These are phyloP conservation scores for Nautilus pompilius DNA, from an alignment of 1,140 invertebrate species.

Conservation along the genomic window DNA sequence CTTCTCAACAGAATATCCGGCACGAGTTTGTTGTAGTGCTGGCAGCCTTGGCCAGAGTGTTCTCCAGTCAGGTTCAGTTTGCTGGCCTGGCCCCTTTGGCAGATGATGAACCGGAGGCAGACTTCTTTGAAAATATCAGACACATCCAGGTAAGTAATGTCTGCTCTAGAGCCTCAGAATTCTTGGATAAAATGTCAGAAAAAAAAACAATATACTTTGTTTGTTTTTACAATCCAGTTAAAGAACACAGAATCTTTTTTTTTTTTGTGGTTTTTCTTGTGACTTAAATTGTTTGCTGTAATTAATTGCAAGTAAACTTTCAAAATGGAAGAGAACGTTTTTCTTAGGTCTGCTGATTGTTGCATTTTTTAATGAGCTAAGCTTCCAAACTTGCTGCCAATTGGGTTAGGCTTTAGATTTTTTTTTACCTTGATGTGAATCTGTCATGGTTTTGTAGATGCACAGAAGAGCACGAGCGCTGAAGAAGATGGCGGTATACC, in stretches of 20 bases:
- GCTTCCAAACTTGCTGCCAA: background rate
- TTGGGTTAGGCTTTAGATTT: background rate
- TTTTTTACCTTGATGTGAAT: background rate
- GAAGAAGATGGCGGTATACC: slow-evolving; percentile 56
- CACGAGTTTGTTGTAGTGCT: slow-evolving; percentile 76
- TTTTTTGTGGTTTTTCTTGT: background rate
- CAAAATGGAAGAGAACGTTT: background rate
- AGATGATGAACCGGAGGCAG: slow-evolving; percentile 77
- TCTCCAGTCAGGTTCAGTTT: slow-evolving; percentile 60
- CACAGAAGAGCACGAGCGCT: slow-evolving; percentile 79
- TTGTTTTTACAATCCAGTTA: background rate
- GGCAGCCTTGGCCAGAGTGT: slow-evolving; percentile 66
- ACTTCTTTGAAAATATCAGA: slow-evolving; percentile 91
- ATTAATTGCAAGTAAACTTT: background rate
- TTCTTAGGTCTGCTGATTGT: background rate
- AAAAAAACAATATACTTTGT: no score
- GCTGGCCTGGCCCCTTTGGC: slow-evolving; percentile 71
- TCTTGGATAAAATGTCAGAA: background rate
- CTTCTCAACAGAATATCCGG: slow-evolving; percentile 59
- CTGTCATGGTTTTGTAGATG: slow-evolving; percentile 62
- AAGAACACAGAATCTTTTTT: background rate
- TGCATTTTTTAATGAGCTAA: background rate
- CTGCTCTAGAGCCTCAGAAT: background rate
- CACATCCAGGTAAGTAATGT: slow-evolving; percentile 64
- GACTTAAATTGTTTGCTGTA: background rate